Evolutionary conservation across 2,888 invertebrate species (phyloP).

Genomic region (Drosophila austrosaltans): DNA sequence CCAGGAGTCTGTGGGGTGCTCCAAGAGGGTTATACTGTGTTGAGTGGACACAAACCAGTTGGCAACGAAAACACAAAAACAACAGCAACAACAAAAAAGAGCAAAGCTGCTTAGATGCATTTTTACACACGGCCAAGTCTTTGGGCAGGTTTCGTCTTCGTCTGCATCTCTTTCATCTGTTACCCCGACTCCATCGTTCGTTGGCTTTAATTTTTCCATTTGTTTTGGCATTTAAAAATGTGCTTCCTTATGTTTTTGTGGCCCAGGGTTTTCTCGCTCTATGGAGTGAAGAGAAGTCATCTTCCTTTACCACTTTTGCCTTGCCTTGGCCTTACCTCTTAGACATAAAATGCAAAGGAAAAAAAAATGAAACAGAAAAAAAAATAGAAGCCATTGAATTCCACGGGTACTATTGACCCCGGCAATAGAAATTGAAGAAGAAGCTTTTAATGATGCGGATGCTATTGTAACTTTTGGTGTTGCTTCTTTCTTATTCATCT

Average conservation of each 20-base stretch:
- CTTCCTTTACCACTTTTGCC: slow-evolving; percentile 47
- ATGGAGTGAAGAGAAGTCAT: slow-evolving; percentile 28
- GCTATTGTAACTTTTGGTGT: slow-evolving; percentile 33
- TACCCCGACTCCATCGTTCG: slow-evolving; percentile 70
- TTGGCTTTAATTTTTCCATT: slow-evolving; percentile 79
- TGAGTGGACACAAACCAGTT: slow-evolving; percentile 71
- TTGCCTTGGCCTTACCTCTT: slow-evolving; percentile 64
- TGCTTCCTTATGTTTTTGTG: slow-evolving; percentile 71
- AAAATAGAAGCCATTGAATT: slow-evolving; percentile 65
- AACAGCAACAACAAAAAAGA: slow-evolving; percentile 41
- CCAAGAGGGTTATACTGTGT: background rate
- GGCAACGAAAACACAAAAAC: slow-evolving; percentile 69
- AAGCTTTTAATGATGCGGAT: slow-evolving; percentile 48
- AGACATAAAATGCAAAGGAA: slow-evolving; percentile 60
- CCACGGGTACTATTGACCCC: slow-evolving; percentile 78
- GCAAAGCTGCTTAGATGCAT: slow-evolving; percentile 79
- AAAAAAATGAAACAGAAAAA: slow-evolving; percentile 10
- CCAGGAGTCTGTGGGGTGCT: background rate
- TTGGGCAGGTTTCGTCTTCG: slow-evolving; percentile 38
- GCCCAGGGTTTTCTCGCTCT: slow-evolving; percentile 6
- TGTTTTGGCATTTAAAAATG: slow-evolving; percentile 78
- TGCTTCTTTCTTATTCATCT: slow-evolving; percentile 19
- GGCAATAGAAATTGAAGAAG: slow-evolving; percentile 42
- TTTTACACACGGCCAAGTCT: slow-evolving; percentile 56
- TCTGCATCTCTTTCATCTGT: slow-evolving; percentile 26